phyloP scores from a whole-genome alignment of 2,888 invertebrate species.

The Xylophagus ater region DNA sequence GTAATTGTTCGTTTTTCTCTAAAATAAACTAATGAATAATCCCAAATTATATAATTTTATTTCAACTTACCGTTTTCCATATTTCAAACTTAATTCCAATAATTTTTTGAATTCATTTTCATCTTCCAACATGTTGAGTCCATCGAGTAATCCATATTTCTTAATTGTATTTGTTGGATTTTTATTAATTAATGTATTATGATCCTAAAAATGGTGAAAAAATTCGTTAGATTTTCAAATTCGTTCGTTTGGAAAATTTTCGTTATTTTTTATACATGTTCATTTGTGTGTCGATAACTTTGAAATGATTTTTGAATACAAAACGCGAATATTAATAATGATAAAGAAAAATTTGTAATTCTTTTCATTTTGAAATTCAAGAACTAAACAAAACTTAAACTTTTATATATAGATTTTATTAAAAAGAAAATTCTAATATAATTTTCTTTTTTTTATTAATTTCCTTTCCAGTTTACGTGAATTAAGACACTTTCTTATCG shows the following conservation, averaged over 20 bases:
- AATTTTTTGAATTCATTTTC: conserved; percentile 6
- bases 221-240: background rate
- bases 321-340: background rate
- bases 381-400: too few relatives aligned
- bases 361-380: too few relatives aligned
- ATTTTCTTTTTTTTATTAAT: too few relatives aligned
- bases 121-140: conserved; percentile 1
- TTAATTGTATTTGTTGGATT: conserved; percentile 1
- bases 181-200: conserved; percentile 2
- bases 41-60: background rate
- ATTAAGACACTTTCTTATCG: too few relatives aligned
- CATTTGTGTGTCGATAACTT: background rate
- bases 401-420: too few relatives aligned
- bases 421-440: too few relatives aligned
- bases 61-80: background rate
- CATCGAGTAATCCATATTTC: background rate
- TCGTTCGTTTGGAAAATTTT: background rate
- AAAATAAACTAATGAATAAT: background rate
- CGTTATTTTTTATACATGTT: background rate
- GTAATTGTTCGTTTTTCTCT: conserved; percentile 5
- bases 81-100: background rate
- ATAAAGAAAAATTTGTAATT: background rate
- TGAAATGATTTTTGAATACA: background rate
- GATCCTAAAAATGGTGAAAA: background rate
- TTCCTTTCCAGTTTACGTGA: too few relatives aligned